Conservation (phyloP, 2,113 vertebrate genomes). For the Diadophis punctatus region DNA sequence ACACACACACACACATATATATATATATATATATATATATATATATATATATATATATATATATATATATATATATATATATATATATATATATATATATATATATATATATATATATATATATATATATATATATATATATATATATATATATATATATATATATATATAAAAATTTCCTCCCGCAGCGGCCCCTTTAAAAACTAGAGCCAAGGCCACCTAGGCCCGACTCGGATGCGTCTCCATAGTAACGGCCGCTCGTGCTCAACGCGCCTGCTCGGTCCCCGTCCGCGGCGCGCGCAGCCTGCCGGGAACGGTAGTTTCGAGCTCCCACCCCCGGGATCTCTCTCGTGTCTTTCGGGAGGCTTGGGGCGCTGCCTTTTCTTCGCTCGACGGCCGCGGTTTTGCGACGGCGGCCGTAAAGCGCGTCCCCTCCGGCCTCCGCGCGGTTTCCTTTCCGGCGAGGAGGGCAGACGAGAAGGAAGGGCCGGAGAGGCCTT, state of each 20-base stretch:
- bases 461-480: neutral
- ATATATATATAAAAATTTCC: too few species aligned
- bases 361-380: neutral
- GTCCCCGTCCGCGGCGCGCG: neutral
- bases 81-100: too few species aligned
- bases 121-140: too few species aligned
- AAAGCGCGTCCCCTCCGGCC: neutral
- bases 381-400: neutral
- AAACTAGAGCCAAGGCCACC: neutral
- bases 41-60: too few species aligned
- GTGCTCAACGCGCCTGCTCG: neutral
- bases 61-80: too few species aligned
- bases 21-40: too few species aligned
- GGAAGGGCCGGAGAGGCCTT: slow-evolving; percentile 28
- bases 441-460: slow-evolving; percentile 30
- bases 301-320: neutral
- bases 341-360: neutral
- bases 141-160: too few species aligned
- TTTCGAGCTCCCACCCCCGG: neutral
- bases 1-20: too few species aligned
- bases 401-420: slow-evolving; percentile 34
- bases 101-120: too few species aligned
- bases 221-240: neutral
- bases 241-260: neutral
- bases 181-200: neutral